Base-by-base conservation (phyloP, 1,140 invertebrate species). In the Cyclina sinensis region DNA sequence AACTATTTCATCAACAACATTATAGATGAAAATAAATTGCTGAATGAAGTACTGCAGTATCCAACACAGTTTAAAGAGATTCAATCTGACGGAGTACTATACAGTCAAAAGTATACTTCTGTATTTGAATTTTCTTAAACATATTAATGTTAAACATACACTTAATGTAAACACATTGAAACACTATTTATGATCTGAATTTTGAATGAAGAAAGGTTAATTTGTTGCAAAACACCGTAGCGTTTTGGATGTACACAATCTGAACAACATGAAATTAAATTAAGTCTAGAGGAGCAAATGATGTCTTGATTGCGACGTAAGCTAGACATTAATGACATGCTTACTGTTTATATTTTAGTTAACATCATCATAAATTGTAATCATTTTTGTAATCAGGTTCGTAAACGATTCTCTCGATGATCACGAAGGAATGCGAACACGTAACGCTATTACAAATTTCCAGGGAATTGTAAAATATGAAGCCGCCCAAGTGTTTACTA, bases 391-490 rank as follows among this genome's bases (percentile, higher is more conserved):
- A 4, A 43, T 43, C 21, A 82, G 79, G 35, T 82, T n/a, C 43
- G 57, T 65, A 16, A 24, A 54, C 7, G 57, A 62, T 18, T 21
- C 48, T n/a, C 35, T 62, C 14, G 79, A 82, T 27, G 79, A 82
- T 32, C 24, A 43, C 51, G 57, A 48, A 57, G 81, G 65, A 30
- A 12, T 46, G 2, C 62, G 81, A 32, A 73, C 81, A 0, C 30
- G 39, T 30, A 18, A n/a, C 16, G 59, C 43, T 24, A 84, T 84
- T 30, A 39, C 39, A 24, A 84, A 84, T 32, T 84, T 18, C 48
- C 81, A 84, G 24, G 81, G 81, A n/a, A 84, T 84, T 18, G 65
- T 84, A 16, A 48, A 73, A 30, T 84, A 46, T 51, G 81, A 84
- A 57, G 35, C 46, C 4, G 65, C 37, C n/a, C 30, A 48, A 24